Base-by-base conservation (phyloP, 1,140 invertebrate genomes). In the Hycleus cichorii region DNA sequence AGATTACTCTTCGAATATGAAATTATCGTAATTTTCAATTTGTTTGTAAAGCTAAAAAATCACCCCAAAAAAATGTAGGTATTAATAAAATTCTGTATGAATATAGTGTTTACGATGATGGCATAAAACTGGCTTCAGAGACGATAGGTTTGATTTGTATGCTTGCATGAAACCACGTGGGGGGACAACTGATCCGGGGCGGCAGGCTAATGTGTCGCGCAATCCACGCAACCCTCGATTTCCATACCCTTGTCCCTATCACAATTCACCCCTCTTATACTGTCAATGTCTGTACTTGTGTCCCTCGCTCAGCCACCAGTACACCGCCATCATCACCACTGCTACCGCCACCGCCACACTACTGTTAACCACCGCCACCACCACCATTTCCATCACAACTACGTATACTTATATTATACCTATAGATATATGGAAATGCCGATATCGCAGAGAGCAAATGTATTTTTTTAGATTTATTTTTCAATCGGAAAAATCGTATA, bases 391-490 rank as follows among this genome's bases (percentile, higher is more conserved):
- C 4, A 32, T 32, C 32, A 32, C 32, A 32, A 32, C 32, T 5
- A 32, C 32, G 32, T 32, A 4, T 32, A 32, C 32, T 32, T 32
- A 32, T 7, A 32, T 32, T 32, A 32, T 7, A 32, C 32, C 4
- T 32, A 32, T 32, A 32, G 4, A 4, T 32, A 32, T 32, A 32
- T 32, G 32, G 32, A 32, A 42, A 59, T 53, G 32, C 57, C 51
- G 48, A 64, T 64, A 64, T 61, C 56, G 53, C 59, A 59, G 55
- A 60, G 60, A 58, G 59, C 64, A 60, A 62, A 62, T 62, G 62
- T 66, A 62, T 66, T 64, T 64, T 47, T 67, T 67, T 63, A 64
- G 63, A 67, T 67, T 67, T 65, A 67, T 67, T 67, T 67, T 67
- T 57, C 63, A 62, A 64, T 63, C 57, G 60, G 62, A 62, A 66